These are phyloP conservation scores for Gadus chalcogrammus DNA, from an alignment of 2,113 vertebrate species.

Conservation along the genomic window DNA sequence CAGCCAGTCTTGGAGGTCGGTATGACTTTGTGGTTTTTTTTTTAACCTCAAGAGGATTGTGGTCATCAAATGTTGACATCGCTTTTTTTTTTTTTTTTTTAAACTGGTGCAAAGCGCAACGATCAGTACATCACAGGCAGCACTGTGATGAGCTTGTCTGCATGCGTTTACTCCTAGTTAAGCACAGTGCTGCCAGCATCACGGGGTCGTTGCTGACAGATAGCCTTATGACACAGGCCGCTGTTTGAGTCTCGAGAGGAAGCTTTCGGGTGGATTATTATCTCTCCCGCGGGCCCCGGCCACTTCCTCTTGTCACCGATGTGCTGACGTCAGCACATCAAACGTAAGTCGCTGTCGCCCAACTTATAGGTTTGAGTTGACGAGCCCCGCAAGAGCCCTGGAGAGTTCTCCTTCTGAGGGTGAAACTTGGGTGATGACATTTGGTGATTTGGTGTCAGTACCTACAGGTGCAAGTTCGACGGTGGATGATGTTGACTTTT, in stretches of 20 bases:
- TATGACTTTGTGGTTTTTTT: background rate
- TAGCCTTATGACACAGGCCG: background rate
- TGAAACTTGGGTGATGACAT: background rate
- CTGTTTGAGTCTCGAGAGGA: constrained; percentile 46
- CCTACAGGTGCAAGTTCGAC: background rate
- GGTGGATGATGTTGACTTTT: no score
- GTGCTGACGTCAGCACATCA: constrained; percentile 60
- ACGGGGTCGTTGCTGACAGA: no score
- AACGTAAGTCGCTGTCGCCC: constrained; percentile 38
- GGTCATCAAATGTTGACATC: no score
- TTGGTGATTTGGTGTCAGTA: background rate
- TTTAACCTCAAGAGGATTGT: background rate
- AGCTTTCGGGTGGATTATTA: constrained; percentile 49
- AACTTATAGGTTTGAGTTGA: constrained; percentile 37
- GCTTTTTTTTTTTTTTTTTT: no score
- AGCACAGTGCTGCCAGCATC: background rate
- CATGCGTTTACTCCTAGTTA: background rate
- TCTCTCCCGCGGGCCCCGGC: constrained; percentile 47
- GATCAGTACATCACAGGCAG: no score
- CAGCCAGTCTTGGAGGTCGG: background rate
- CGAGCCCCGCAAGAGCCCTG: constrained; percentile 4
- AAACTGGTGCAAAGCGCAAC: no score
- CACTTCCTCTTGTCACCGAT: constrained; percentile 66
- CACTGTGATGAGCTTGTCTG: background rate
- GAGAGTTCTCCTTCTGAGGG: background rate